Base-by-base conservation (phyloP, 1,140 invertebrate genomes). In the Hycleus phaleratus region DNA sequence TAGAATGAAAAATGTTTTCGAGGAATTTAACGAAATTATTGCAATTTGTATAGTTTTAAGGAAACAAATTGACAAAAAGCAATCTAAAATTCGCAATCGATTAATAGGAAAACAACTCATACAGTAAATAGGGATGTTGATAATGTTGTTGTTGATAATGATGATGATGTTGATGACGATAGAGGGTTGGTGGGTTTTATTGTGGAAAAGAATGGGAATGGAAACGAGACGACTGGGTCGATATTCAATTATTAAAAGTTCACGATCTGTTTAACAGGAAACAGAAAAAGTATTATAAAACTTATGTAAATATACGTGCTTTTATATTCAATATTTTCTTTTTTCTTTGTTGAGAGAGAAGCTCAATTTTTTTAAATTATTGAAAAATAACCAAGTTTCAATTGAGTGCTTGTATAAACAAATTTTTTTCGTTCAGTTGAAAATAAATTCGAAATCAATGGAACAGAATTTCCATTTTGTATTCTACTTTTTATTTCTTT, bases 231-330 rank as follows among this genome's bases (percentile, higher is more conserved):
- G 49, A 48, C 49, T 46, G 38, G 49, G 50, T 61, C 59, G 46
- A 61, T 61, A 61, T 61, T 61, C 59, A 52, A 61, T 61, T 61
- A 61, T 61, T 61, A 61, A 61, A 61, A 57, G 55, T 61, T 57
- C 58, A 60, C 58, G 49, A 60, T 59, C 48, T 52, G 53, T 56
- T 60, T 55, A 59, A 63, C 51, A 56, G 49, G 38, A 53, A 44
- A 49, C 32, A 50, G 39, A 50, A 46, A 55, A 55, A 44, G 26
- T 40, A 57, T 43, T 50, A 57, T 57, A 49, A 26, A 57, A 46
- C 25, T 57, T 56, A 26, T 48, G 45, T 42, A 48, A 48, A 43
- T 46, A 56, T 56, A 26, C 26, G 44, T 54, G 38, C 32, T 32
- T 32, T 32, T 32, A 32, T 32, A 32, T 32, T 32, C 32, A 32